Evolutionary conservation across 2,113 vertebrate genomes (phyloP).

Genomic region (Lipophrys pholis): DNA sequence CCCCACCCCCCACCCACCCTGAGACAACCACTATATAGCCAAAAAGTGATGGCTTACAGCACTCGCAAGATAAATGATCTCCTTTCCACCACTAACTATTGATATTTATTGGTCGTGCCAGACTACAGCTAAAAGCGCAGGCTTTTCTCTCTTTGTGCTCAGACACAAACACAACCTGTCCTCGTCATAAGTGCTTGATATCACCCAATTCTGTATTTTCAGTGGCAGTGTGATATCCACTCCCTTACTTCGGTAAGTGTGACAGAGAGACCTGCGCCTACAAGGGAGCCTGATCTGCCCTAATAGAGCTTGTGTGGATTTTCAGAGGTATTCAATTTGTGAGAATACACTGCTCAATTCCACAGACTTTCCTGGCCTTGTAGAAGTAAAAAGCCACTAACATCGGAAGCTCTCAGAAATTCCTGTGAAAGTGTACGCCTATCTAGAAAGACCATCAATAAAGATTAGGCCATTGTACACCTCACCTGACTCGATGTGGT

Average conservation of each 20-base stretch:
- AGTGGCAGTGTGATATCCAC: constrained; percentile 13
- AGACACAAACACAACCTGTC: constrained; percentile 25
- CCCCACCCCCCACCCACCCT: background rate
- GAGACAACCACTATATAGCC: constrained; percentile 5
- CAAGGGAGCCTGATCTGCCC: constrained; percentile 24
- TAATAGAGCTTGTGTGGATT: constrained; percentile 52
- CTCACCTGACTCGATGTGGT: background rate
- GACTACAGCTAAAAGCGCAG: background rate
- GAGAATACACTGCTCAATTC: constrained; percentile 14
- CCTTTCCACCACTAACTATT: background rate
- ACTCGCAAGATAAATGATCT: constrained; percentile 32
- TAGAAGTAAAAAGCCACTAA: background rate
- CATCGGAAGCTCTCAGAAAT: background rate
- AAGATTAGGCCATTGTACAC: background rate
- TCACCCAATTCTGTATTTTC: constrained; percentile 37
- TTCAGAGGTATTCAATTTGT: constrained; percentile 30
- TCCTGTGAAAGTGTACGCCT: background rate
- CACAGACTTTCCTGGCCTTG: background rate
- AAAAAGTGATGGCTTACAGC: background rate
- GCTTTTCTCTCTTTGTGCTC: background rate
- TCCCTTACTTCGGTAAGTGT: constrained; percentile 38
- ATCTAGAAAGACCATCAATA: background rate
- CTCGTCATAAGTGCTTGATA: constrained; percentile 14
- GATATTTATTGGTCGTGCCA: constrained; percentile 12
- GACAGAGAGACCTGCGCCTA: constrained; percentile 46